Evolutionary conservation across 2,888 invertebrate species (phyloP), one percentile per base, ranked within the genome.

Genomic region (Onthophagus sagittarius): DNA sequence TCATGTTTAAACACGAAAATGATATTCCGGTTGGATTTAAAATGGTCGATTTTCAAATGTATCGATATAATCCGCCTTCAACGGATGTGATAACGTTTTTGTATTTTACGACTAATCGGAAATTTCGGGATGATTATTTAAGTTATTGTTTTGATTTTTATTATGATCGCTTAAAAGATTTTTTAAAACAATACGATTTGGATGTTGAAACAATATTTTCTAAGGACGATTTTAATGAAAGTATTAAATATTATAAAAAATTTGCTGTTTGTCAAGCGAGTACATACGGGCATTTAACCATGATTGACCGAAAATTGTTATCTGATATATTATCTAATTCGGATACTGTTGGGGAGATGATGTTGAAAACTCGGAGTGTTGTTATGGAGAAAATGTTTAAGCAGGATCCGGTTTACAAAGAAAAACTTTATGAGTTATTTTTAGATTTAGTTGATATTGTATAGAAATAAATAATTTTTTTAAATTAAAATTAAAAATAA

Each of bases 1-100:
- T 86, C 0, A 81, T 88, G 81, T 86, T 86, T 15, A 79, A 81
- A 73, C 76, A 75, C 64, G 3, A 23, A 23, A 23, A 23, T 3
- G 3, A 23, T 2, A 23, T 23, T 23, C 23, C 77, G 5, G 62
- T 72, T 4, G 73, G 77, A 71, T 83, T 83, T 7, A 79, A 77
- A 72, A 74, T 80, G 32, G 76, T 82, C 2, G 81, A 82, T 75
- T 82, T 80, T 71, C 81, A 82, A 77, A 77, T 76, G 9, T 80
- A 78, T 67, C 76, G 81, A 5, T 81, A 80, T 71, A 75, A 77
- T 71, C 81, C 81, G 6, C 81, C 81, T 3, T 79, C 79, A 2
- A 79, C 80, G 53, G 82, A 82, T 75, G 70, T 81, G 5, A 72
- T 80, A 69, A 74, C 76, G 9, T 78, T 79, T 69, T 73, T 81